Percentiles rank a stretch among this genome's conserved stretches.
Evolutionary conservation across 2,113 vertebrate genomes (phyloP).

Genomic region (Plectropomus leopardus): DNA sequence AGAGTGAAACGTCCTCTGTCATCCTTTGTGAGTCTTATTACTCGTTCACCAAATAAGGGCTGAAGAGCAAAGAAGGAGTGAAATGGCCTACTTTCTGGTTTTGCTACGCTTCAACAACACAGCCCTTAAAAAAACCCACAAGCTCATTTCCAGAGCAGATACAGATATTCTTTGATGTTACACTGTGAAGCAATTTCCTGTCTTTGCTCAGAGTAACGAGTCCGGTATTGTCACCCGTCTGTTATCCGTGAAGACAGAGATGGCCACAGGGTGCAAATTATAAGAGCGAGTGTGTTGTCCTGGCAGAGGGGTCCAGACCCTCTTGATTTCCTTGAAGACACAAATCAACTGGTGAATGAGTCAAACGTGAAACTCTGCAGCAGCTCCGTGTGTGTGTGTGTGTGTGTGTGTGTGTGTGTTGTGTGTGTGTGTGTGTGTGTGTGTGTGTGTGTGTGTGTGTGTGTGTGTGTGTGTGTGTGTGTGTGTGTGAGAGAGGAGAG

Average conservation of each 20-base stretch:
- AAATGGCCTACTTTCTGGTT: not conserved
- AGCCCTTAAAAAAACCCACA: not conserved
- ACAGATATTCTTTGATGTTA: constrained; percentile 14
- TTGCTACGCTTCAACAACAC: not conserved
- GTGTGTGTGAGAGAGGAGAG: no score
- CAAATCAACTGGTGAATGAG: not conserved
- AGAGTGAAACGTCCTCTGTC: not conserved
- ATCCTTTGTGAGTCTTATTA: not conserved
- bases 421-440: constrained; percentile 16
- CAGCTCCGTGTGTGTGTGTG: constrained; percentile 4
- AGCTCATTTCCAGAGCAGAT: not conserved
- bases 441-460: constrained; percentile 31
- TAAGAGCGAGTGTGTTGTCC: no score
- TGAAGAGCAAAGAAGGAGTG: not conserved
- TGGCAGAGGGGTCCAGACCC: not conserved
- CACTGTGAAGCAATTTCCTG: constrained; percentile 44
- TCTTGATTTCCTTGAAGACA: not conserved
- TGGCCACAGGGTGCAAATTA: not conserved
- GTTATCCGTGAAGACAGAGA: not conserved
- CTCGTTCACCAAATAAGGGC: not conserved
- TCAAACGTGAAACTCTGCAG: not conserved
- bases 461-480: constrained; percentile 3
- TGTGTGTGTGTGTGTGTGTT: constrained; percentile 22
- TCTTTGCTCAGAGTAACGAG: constrained; percentile 7
- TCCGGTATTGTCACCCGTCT: not conserved